phyloP scores from a whole-genome alignment of 2,888 invertebrate species.

The Meta bourneti region DNA sequence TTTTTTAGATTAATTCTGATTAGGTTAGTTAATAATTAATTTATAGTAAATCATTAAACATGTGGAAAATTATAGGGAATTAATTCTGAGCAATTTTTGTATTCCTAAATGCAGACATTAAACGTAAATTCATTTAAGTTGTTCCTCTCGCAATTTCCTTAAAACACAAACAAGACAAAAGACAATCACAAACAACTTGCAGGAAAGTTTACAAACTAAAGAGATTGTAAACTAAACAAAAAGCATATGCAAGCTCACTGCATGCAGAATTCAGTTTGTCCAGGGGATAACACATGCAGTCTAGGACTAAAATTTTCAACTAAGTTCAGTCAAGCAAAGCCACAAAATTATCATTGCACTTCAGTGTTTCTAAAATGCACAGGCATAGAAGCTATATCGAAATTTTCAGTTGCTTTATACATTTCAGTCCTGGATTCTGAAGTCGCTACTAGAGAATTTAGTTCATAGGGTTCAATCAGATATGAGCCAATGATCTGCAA shows the following conservation, averaged over 20 bases:
- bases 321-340: conserved; percentile 16
- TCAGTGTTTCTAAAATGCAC: conserved; percentile 13
- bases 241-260: background rate
- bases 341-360: conserved; percentile 16
- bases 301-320: background rate
- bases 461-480: conserved; percentile 40
- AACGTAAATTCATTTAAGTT: too few relatives aligned
- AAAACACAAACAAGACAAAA: too few relatives aligned
- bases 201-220: background rate
- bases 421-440: conserved; percentile 53
- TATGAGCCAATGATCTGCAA: conserved; percentile 59
- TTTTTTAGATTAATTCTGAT: too few relatives aligned
- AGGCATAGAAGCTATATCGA: conserved; percentile 28
- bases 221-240: background rate
- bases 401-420: conserved; percentile 65
- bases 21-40: too few relatives aligned
- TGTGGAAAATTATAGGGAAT: too few relatives aligned
- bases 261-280: conserved; percentile 14
- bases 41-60: too few relatives aligned
- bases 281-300: conserved; percentile 23
- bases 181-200: too few relatives aligned
- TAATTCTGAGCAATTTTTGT: too few relatives aligned
- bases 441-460: background rate
- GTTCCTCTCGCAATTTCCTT: too few relatives aligned
- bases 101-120: too few relatives aligned